Percentiles rank a stretch among this genome's conserved stretches.
These are phyloP conservation scores for Proteles cristata DNA, from an alignment of 2,113 vertebrate species.

Conservation along the genomic window DNA sequence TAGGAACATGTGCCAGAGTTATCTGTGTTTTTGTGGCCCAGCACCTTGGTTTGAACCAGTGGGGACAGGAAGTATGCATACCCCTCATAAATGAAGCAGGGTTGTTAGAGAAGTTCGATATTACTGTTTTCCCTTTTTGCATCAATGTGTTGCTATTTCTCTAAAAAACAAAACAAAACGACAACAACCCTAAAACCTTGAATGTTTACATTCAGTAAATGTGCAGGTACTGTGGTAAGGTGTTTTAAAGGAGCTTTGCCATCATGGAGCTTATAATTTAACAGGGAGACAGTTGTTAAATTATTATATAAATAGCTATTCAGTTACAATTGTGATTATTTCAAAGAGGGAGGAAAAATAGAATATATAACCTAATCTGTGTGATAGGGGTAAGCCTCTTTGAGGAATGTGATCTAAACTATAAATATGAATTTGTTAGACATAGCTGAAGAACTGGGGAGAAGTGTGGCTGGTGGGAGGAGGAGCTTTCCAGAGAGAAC, in stretches of 20 bases:
- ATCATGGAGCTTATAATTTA: conserved; percentile 22
- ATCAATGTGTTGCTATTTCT: neutral
- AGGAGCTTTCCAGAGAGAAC: neutral
- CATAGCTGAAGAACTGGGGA: neutral
- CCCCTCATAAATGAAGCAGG: neutral
- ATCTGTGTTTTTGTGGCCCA: neutral
- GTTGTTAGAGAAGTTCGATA: neutral
- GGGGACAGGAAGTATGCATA: neutral
- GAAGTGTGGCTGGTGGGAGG: neutral
- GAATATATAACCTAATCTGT: neutral
- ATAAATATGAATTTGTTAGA: neutral
- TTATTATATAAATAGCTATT: conserved; percentile 26
- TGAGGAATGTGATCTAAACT: neutral
- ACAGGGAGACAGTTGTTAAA: neutral
- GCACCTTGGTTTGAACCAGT: neutral
- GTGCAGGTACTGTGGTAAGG: neutral
- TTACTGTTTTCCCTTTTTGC: neutral
- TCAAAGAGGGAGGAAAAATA: conserved; percentile 1
- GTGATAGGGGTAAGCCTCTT: neutral
- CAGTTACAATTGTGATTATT: conserved; percentile 25
- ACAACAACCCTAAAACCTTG: neutral
- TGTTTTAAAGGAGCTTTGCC: conserved; percentile 31
- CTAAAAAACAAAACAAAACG: neutral
- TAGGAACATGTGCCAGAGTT: neutral
- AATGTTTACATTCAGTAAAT: neutral